Evolutionary conservation across 2,113 vertebrate species (phyloP).

Genomic region (Mesocricetus auratus): DNA sequence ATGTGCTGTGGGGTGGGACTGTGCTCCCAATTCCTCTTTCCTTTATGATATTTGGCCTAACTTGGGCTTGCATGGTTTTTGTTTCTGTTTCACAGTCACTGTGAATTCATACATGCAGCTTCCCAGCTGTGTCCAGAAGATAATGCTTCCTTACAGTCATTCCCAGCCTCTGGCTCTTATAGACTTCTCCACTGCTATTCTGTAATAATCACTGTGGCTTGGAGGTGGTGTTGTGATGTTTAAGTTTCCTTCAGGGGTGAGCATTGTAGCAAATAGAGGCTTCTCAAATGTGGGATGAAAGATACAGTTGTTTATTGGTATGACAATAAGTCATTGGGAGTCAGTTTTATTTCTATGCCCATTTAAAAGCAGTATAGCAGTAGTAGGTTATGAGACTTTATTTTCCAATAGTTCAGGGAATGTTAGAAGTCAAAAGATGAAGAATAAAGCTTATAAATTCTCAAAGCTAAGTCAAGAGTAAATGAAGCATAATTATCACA

Average conservation of each 20-base stretch:
- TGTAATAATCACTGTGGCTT: not conserved
- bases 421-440: not conserved
- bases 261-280: not conserved
- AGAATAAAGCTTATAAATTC: not conserved
- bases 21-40: not conserved
- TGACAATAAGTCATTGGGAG: not conserved
- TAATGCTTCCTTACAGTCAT: not conserved
- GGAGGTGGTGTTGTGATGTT: not conserved
- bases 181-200: not conserved
- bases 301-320: not conserved
- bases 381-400: not conserved
- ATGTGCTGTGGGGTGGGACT: not conserved
- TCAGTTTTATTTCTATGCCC: not conserved
- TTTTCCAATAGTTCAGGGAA: not conserved
- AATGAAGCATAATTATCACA: not conserved
- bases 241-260: not conserved
- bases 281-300: not conserved
- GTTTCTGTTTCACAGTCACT: not conserved
- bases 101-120: too few relatives aligned
- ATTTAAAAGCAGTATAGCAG: not conserved
- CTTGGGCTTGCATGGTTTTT: too few relatives aligned
- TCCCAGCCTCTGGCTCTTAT: not conserved
- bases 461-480: not conserved
- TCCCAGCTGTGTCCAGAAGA: not conserved
- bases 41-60: not conserved